Base-by-base conservation (phyloP, 2,113 vertebrate species). In the Pelecanoides urinatrix region DNA sequence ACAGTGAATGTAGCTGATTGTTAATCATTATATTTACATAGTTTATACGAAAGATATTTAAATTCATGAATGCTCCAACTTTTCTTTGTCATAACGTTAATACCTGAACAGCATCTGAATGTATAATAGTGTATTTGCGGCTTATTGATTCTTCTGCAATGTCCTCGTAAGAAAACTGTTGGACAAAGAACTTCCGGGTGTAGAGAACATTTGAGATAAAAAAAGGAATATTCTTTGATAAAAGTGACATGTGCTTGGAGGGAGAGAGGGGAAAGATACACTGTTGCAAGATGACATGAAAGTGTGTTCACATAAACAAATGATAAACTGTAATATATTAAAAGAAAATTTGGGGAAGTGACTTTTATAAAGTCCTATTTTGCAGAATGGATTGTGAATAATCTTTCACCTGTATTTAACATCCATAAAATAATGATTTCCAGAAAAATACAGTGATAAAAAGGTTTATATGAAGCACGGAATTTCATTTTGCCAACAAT, bases 21-120 rank as follows among this genome's bases (percentile, higher is more conserved):
- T 96, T 98, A 97, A 98, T 98, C 94, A 94, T 93, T 96, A 89
- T 95, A 97, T 98, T 98, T 98, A 97, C 79, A 97, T 88, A 96
- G 88, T 85, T 98, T 96, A 95, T 95, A 95, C 90, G 85, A 96
- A 98, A 97, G 96, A 94, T 97, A 97, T 97, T 98, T 96, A 97
- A 96, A 98, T 97, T 97, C 83, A 91, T 72, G 76, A 98, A 91
- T 85, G 83, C 14, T 94, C 34, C 85, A 94, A 91, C 79, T 97
- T 97, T 96, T 94, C 79, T 87, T 97, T 96, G 56, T 88, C 75
- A 59, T 85, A 96, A 78, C 73, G 97, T 94, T 97, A 97, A 97
- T 92, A 96, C 72, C 84, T 85, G 84, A 88, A 95, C 78, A 95
- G 73, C 36, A 87, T 53, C 55, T 95, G 80, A 96, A 95, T 93